phyloP scores from a whole-genome alignment of 2,888 invertebrate species.

The Protodeltote pygarga region DNA sequence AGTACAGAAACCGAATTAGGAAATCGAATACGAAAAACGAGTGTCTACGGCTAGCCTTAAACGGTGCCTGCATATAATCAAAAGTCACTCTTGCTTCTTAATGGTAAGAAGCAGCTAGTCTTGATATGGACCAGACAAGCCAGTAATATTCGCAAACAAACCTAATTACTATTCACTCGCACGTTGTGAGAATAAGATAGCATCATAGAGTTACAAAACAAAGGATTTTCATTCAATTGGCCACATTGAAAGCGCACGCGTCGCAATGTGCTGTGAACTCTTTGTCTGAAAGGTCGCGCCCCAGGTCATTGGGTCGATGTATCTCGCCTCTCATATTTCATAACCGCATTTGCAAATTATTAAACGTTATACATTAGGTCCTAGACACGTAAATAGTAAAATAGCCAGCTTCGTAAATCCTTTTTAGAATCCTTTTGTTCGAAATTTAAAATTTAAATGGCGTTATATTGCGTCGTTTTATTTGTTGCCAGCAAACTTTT shows the following conservation, averaged over 20 bases:
- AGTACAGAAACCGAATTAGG: too few species aligned
- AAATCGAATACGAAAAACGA: conserved; percentile 12
- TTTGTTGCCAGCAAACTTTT: conserved; percentile 7
- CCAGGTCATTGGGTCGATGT: conserved; percentile 50
- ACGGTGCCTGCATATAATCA: conserved; percentile 10
- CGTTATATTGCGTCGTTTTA: conserved; percentile 5
- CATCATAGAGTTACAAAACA: conserved; percentile 58
- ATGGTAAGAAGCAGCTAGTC: too few species aligned
- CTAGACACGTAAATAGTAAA: not conserved
- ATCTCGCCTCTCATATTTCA: conserved; percentile 25
- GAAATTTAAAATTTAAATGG: not conserved
- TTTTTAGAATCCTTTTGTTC: conserved; percentile 5
- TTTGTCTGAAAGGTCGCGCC: conserved; percentile 51
- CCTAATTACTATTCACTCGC: conserved; percentile 36
- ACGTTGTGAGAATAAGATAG: conserved; percentile 39
- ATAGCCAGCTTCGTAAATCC: too few species aligned
- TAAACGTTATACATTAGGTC: not conserved
- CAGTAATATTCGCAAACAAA: conserved; percentile 17
- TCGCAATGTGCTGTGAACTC: conserved; percentile 49
- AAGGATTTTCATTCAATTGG: conserved; percentile 58
- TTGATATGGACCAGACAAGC: too few species aligned
- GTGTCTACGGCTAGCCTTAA: not conserved
- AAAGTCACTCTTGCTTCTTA: conserved; percentile 8
- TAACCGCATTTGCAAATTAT: conserved; percentile 16
- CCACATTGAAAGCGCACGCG: conserved; percentile 55